phyloP scores from a whole-genome alignment of 2,113 vertebrate genomes.

The Pseudopipra pipra region DNA sequence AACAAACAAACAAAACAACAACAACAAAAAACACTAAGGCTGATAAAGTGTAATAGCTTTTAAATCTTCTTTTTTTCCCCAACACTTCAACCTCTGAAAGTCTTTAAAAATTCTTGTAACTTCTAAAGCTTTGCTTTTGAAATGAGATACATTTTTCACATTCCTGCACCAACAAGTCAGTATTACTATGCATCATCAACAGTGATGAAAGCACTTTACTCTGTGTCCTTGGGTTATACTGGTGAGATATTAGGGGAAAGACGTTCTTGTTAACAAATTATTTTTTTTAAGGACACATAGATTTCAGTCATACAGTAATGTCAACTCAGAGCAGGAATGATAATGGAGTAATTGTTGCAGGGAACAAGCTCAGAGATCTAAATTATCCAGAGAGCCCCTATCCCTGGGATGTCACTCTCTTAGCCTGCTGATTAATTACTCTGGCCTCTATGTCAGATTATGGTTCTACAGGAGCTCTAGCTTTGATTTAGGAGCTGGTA shows the following conservation, averaged over 20 bases:
- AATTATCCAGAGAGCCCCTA: not conserved
- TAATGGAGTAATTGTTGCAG: not conserved
- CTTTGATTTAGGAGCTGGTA: not conserved
- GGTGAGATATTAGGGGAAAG: not conserved
- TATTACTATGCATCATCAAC: not conserved
- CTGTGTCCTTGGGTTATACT: not conserved
- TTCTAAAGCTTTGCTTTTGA: not conserved
- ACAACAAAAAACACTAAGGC: not conserved
- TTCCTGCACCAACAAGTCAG: not conserved
- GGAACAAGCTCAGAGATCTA: not conserved
- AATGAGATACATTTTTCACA: not conserved
- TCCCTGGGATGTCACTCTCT: not conserved
- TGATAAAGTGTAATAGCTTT: not conserved
- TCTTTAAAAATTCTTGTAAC: not conserved
- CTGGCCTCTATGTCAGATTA: not conserved
- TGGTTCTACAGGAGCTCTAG: not conserved
- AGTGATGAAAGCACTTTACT: not conserved
- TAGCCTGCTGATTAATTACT: slow-evolving; percentile 12
- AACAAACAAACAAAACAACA: not conserved
- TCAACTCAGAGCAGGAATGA: not conserved
- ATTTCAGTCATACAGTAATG: not conserved
- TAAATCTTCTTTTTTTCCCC: rapidly evolving
- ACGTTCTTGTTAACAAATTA: not conserved
- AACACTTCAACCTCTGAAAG: not conserved
- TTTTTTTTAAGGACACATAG: not conserved